Evolutionary conservation across 2,797 vertebrate species (phyloP), one percentile per base, ranked within the genome.

Genomic region (Intellagama lesueurii): DNA sequence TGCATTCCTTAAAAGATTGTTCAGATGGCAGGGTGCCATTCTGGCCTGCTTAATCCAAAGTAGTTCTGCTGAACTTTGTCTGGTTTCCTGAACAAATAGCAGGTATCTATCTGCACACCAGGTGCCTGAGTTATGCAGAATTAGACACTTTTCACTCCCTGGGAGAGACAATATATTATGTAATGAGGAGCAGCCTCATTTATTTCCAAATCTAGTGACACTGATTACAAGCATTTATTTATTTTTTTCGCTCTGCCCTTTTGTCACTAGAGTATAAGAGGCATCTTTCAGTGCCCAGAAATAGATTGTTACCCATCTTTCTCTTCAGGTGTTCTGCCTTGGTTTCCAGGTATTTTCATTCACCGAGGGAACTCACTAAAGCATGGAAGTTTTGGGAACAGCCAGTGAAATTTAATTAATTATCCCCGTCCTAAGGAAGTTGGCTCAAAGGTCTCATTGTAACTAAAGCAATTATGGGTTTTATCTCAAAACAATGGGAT

Each of bases 401-500:
- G 91, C n/a, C 76, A 94, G 64, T 91, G 92, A 92, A 93, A 95
- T 91, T 93, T 95, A 96, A 95, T 93, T 92, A 88, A 92, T 95
- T 96, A 93, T 86, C 69, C 78, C 90, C 93, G 91, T 86, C n/a
- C 16, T 87, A 92, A 86, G 88, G 91, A 86, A 94, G 72, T 70
- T 93, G 72, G 80, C 93, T 93, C 89, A 93, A 93, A 88, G 87
- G 80, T 94, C 84, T 92, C 91, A 77, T 86, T 93, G 93, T 92
- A 96, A 90, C 60, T 56, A 83, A 94, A 89, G 85, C 90, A 96
- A 95, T 96, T 94, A 94, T n/a, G 82, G 86, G 90, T 86, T 94
- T 94, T 92, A 89, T 68, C 88, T 92, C 68, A 89, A 95, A 96
- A 93, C 85, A 95, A 87, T 72, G 47, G 83, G 79, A 77, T 93